Conservation (phyloP, 2,888 invertebrate species). For the Lottia gigantea region DNA sequence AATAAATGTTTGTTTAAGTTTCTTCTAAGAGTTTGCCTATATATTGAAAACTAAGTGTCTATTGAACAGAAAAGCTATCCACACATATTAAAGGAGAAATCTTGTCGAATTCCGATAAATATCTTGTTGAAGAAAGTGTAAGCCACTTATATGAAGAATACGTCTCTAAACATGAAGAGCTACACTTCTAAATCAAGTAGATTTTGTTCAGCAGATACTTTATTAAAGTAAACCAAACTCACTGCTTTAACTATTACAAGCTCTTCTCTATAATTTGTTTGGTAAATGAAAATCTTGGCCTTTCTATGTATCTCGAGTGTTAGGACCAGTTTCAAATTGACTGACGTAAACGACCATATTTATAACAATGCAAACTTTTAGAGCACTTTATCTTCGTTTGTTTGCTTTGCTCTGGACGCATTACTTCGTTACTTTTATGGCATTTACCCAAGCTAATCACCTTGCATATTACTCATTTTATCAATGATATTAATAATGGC, state of each 20-base stretch:
- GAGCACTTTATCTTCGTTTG: neutral
- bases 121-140: conserved; percentile 9
- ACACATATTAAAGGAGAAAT: conserved; percentile 8
- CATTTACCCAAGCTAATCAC: conserved; percentile 4
- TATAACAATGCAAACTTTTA: neutral
- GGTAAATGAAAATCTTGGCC: conserved; percentile 5
- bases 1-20: conserved; percentile 7
- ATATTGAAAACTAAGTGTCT: conserved; percentile 2
- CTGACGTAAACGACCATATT: neutral
- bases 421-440: conserved; percentile 1
- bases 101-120: conserved; percentile 8
- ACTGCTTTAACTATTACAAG: neutral
- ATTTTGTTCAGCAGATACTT: neutral
- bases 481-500: neutral
- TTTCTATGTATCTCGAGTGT: neutral
- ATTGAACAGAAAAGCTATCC: conserved; percentile 9
- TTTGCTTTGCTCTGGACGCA: neutral
- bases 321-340: neutral
- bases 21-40: conserved; percentile 5
- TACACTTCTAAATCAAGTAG: conserved; percentile 4
- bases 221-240: conserved; percentile 7
- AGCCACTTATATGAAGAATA: conserved; percentile 5
- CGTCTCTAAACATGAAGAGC: neutral
- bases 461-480: neutral
- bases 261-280: conserved; percentile 8